phyloP scores from a whole-genome alignment of 2,888 invertebrate species.

The Tachina grossa region DNA sequence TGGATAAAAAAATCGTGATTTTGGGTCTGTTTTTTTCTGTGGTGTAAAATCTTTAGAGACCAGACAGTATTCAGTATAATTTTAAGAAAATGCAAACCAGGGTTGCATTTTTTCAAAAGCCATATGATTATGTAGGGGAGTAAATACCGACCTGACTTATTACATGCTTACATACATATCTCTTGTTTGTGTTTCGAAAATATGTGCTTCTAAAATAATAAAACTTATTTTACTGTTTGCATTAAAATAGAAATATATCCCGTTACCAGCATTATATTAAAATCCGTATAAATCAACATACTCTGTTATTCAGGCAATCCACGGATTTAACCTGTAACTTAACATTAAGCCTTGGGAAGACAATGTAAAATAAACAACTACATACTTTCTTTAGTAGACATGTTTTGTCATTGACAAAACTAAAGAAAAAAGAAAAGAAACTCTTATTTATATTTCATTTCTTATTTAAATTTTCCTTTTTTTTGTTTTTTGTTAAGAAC shows the following conservation, averaged over 20 bases:
- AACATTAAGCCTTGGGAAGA: constrained; percentile 8
- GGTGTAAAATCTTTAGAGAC: too few species aligned
- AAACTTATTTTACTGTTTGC: too few species aligned
- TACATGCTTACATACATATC: not conserved
- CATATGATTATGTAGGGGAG: too few species aligned
- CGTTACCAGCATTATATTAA: too few species aligned
- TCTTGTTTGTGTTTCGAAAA: not conserved
- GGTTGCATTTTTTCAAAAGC: too few species aligned
- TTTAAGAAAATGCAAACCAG: too few species aligned
- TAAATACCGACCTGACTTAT: not conserved
- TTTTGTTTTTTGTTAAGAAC: not conserved
- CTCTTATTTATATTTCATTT: not conserved
- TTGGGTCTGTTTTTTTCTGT: too few species aligned
- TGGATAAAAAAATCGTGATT: too few species aligned
- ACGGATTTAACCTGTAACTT: not conserved
- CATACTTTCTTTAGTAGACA: not conserved
- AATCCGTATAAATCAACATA: too few species aligned
- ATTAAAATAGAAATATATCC: too few species aligned
- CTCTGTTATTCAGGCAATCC: not conserved
- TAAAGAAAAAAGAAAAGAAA: not conserved
- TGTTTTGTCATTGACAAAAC: constrained; percentile 7
- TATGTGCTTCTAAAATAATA: too few species aligned
- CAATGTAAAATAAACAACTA: not conserved
- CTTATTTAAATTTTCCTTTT: not conserved
- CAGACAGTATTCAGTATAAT: too few species aligned